Percentiles rank a stretch among this genome's conserved stretches.
These are phyloP conservation scores for Panagrolaimus sp. DNA, from an alignment of 1,140 invertebrate genomes.

Conservation along the genomic window DNA sequence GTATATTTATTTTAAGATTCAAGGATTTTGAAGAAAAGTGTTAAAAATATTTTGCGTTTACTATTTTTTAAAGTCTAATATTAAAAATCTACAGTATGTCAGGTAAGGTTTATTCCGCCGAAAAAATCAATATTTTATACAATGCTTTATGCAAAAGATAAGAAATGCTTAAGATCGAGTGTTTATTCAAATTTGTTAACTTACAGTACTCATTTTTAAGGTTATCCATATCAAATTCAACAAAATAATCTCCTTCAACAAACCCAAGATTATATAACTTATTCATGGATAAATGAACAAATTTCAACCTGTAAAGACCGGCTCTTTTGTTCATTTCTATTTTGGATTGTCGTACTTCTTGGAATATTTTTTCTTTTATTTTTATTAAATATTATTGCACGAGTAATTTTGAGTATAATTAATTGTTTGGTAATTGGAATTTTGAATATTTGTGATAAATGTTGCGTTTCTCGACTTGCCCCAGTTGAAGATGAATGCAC, in stretches of 20 bases:
- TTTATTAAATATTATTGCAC: background rate
- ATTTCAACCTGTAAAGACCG: background rate
- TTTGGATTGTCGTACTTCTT: background rate
- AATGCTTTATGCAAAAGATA: too few relatives aligned
- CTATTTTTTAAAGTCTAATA: too few relatives aligned
- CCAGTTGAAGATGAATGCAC: constrained; percentile 2
- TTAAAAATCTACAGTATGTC: too few relatives aligned
- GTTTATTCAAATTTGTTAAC: too few relatives aligned
- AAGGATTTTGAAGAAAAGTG: too few relatives aligned
- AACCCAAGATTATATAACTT: background rate
- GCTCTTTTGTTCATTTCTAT: background rate
- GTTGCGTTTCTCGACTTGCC: background rate
- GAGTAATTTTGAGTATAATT: background rate
- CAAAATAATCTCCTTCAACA: background rate
- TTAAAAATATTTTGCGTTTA: too few relatives aligned
- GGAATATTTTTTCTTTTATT: background rate
- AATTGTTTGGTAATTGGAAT: background rate
- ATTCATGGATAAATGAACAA: background rate
- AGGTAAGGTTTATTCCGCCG: too few relatives aligned
- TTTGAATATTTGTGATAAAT: background rate
- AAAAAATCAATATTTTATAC: too few relatives aligned
- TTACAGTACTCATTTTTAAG: too few relatives aligned
- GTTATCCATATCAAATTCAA: too few relatives aligned
- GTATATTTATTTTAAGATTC: too few relatives aligned
- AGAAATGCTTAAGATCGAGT: too few relatives aligned